These are phyloP conservation scores for Porites rus DNA, from an alignment of 92 coral and sea anemone species.

Conservation along the genomic window DNA sequence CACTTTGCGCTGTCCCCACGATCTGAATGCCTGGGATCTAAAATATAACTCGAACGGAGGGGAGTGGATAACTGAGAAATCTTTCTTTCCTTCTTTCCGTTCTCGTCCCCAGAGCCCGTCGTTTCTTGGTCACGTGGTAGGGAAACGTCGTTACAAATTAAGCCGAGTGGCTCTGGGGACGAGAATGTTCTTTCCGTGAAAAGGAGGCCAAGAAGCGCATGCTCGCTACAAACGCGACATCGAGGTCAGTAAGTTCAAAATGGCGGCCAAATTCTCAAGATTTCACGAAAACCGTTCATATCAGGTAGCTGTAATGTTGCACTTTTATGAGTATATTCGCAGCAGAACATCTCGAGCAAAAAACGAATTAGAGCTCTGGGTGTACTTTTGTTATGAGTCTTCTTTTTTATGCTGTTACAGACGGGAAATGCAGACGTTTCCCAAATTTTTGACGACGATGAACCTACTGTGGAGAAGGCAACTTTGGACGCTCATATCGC, in stretches of 20 bases:
- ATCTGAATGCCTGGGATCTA: too few relatives aligned
- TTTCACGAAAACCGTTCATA: slow-evolving; percentile 95
- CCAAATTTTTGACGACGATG: slow-evolving; percentile 69
- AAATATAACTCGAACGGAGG: too few relatives aligned
- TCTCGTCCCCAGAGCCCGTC: too few relatives aligned
- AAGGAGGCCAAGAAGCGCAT: too few relatives aligned
- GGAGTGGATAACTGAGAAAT: too few relatives aligned
- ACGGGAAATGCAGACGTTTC: slow-evolving; percentile 61
- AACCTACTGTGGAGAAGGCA: slow-evolving; percentile 86
- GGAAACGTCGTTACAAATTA: too few relatives aligned
- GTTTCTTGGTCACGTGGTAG: too few relatives aligned
- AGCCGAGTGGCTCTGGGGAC: too few relatives aligned
- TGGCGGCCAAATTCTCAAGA: slow-evolving; percentile 98
- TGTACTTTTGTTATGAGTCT: slow-evolving; percentile 40
- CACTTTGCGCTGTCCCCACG: too few relatives aligned
- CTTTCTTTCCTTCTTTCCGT: too few relatives aligned
- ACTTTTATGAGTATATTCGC: not conserved
- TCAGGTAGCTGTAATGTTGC: slow-evolving; percentile 67
- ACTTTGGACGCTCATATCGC: slow-evolving; percentile 90
- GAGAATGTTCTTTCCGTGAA: too few relatives aligned
- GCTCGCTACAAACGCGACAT: not conserved
- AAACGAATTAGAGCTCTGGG: not conserved
- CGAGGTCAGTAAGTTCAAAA: slow-evolving; percentile 46
- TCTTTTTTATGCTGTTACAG: slow-evolving; percentile 48
- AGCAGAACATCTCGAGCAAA: not conserved